phyloP scores from a whole-genome alignment of 2,113 vertebrate genomes.

The Erythrolamprus reginae region DNA sequence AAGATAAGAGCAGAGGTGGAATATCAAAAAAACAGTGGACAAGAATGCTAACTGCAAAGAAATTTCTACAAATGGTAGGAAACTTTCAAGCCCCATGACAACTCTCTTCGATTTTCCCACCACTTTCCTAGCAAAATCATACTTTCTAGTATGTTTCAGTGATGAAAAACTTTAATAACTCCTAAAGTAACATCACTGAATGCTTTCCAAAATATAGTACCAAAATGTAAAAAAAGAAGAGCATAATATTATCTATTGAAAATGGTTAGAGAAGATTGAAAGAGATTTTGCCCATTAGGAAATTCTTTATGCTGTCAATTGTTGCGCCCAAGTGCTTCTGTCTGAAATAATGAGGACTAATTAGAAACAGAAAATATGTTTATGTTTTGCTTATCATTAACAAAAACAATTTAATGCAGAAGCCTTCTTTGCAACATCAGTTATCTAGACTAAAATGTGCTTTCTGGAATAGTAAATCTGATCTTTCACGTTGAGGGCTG shows the following conservation, averaged over 20 bases:
- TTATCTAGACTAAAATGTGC: neutral
- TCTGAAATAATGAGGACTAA: conserved; percentile 56
- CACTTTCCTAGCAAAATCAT: neutral
- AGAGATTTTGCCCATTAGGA: conserved; percentile 56
- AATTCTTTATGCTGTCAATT: conserved; percentile 50
- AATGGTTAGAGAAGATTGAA: conserved; percentile 38
- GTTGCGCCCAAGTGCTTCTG: conserved; percentile 46
- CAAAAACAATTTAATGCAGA: conserved; percentile 29
- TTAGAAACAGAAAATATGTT: conserved; percentile 58
- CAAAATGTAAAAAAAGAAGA: conserved; percentile 2
- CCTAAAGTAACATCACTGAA: neutral
- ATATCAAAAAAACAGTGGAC: neutral
- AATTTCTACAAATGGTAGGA: neutral
- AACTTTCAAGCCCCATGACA: neutral
- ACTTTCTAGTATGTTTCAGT: neutral
- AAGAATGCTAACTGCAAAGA: neutral
- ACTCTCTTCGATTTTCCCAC: neutral
- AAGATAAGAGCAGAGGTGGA: neutral
- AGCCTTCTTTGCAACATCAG: neutral
- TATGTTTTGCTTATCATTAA: conserved; percentile 50
- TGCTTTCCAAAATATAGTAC: neutral
- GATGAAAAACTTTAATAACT: neutral
- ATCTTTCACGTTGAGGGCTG: conserved; percentile 7
- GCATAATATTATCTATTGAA: conserved; percentile 36
- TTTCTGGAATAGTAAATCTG: neutral